Percentiles rank a stretch among this genome's conserved stretches.
Conservation (phyloP, 2,888 invertebrate species). For the Tetropium fuscum region DNA sequence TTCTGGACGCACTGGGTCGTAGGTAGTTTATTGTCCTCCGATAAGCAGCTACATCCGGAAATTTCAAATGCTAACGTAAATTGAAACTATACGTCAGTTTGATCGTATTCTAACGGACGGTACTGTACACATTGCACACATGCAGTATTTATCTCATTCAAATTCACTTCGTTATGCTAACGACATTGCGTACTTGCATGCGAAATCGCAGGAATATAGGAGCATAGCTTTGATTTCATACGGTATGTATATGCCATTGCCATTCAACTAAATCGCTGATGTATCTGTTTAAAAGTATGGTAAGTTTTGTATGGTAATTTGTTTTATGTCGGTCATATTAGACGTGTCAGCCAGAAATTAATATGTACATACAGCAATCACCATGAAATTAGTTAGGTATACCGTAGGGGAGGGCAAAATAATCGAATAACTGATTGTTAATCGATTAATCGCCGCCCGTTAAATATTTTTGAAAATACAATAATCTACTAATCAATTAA, state of each 20-base stretch:
- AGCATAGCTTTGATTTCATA: constrained; percentile 13
- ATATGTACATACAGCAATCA: too few relatives aligned
- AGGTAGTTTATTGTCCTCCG: constrained; percentile 19
- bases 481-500: too few relatives aligned
- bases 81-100: constrained; percentile 34
- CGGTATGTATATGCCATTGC: constrained; percentile 10
- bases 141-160: constrained; percentile 43
- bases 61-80: constrained; percentile 41
- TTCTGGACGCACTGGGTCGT: constrained; percentile 15
- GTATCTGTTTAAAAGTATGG: too few relatives aligned
- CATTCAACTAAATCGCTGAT: too few relatives aligned
- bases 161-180: constrained; percentile 42
- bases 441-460: too few relatives aligned
- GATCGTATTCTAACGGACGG: constrained; percentile 29
- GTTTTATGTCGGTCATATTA: too few relatives aligned
- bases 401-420: too few relatives aligned
- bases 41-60: constrained; percentile 35
- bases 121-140: constrained; percentile 35
- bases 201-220: constrained; percentile 30
- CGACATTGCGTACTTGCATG: constrained; percentile 41
- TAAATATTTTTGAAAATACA: too few relatives aligned
- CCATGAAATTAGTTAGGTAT: too few relatives aligned
- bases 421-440: too few relatives aligned
- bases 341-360: too few relatives aligned
- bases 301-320: too few relatives aligned